These are phyloP conservation scores for Neostethus bicornis DNA, from an alignment of 2,797 vertebrate genomes.

Conservation along the genomic window DNA sequence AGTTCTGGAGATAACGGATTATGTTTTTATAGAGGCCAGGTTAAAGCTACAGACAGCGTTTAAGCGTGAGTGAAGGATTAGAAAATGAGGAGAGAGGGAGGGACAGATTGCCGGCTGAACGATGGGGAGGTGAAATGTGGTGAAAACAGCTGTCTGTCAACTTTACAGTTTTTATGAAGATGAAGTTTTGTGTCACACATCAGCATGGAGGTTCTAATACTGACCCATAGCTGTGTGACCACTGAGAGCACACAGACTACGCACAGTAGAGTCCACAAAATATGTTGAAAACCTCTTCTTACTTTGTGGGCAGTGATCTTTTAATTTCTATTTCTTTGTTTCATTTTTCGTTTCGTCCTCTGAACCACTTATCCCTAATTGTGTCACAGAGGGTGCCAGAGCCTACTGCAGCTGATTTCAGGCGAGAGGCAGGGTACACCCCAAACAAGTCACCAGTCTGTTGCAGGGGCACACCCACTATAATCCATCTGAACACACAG, in stretches of 20 bases:
- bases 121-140: conserved; percentile 31
- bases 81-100: conserved; percentile 9
- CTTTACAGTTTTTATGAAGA: conserved; percentile 36
- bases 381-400: too few species aligned
- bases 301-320: background rate
- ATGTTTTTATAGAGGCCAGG: conserved; percentile 63
- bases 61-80: conserved; percentile 63
- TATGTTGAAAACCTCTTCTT: conserved; percentile 17
- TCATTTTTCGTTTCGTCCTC: conserved; percentile 8
- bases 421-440: too few species aligned
- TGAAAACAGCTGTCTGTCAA: conserved; percentile 61
- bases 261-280: too few species aligned
- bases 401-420: too few species aligned
- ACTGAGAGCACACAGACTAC: too few species aligned
- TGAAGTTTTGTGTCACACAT: conserved; percentile 28
- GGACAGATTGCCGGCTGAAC: conserved; percentile 18
- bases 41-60: conserved; percentile 59
- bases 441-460: too few species aligned
- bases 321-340: background rate
- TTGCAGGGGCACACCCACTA: too few species aligned
- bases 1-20: conserved; percentile 69
- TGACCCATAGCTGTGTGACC: conserved; percentile 62
- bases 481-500: too few species aligned
- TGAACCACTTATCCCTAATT: background rate
- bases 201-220: conserved; percentile 37